Evolutionary conservation across 2,797 vertebrate species (phyloP).

Genomic region (Naso thynnoides): DNA sequence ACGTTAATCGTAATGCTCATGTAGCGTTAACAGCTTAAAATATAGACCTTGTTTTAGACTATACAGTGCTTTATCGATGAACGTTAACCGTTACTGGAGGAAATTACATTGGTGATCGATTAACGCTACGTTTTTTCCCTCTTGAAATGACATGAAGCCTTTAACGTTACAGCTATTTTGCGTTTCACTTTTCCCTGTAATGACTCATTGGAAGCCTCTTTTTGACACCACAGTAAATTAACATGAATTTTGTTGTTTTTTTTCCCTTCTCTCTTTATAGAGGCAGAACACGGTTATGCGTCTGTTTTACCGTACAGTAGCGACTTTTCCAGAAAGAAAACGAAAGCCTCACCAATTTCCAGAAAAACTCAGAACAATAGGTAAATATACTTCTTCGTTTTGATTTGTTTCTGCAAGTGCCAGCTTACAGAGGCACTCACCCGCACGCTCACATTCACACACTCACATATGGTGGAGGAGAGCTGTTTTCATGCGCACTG

Average conservation of each 20-base stretch:
- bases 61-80: neutral
- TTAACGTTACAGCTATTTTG: neutral
- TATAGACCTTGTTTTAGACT: neutral
- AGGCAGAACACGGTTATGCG: conserved; percentile 98
- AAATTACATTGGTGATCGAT: conserved; percentile 27
- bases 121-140: conserved; percentile 20
- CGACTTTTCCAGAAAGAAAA: conserved; percentile 96
- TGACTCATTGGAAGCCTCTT: neutral
- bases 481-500: conserved; percentile 69
- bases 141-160: conserved; percentile 6
- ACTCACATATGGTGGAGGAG: neutral
- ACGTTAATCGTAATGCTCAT: neutral
- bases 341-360: conserved; percentile 92
- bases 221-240: conserved; percentile 27
- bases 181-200: neutral
- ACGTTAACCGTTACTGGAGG: too few species aligned
- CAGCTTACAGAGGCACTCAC: neutral
- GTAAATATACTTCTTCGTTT: conserved; percentile 80
- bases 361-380: conserved; percentile 95
- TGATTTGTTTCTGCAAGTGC: neutral
- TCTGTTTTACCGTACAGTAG: conserved; percentile 95
- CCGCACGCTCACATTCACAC: neutral
- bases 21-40: neutral
- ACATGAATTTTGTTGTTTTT: conserved; percentile 56
- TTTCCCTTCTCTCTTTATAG: conserved; percentile 83